Evolutionary conservation across 1,140 invertebrate species (phyloP).

Genomic region (Drosophila athabasca): DNA sequence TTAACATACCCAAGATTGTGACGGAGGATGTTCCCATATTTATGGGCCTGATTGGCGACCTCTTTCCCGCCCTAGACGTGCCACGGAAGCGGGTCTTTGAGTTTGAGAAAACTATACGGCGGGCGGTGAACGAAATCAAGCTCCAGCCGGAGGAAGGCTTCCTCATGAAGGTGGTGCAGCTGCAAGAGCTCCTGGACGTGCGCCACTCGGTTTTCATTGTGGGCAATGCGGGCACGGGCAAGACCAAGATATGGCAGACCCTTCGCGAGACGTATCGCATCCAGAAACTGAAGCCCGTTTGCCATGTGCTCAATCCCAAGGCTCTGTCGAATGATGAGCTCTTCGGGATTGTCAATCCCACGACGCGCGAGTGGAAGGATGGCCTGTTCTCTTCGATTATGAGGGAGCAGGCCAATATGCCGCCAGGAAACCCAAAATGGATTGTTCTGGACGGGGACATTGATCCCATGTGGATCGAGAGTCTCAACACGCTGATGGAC

Average conservation of each 20-base stretch:
- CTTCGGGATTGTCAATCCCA: conserved; percentile 97
- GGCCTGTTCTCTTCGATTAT: conserved; percentile 96
- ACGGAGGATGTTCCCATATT: conserved; percentile 93
- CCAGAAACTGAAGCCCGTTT: conserved; percentile 91
- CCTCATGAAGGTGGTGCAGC: conserved; percentile 91
- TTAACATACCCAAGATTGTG: conserved; percentile 94
- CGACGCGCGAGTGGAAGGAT: conserved; percentile 98
- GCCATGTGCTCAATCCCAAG: conserved; percentile 96
- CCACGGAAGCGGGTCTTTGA: conserved; percentile 90
- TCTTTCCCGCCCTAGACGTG: conserved; percentile 92
- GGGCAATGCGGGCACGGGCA: conserved; percentile 93
- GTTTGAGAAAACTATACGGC: conserved; percentile 90
- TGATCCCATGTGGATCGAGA: conserved; percentile 99
- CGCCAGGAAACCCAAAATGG: conserved; percentile 92
- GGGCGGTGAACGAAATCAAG: conserved; percentile 90
- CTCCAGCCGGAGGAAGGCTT: conserved; percentile 94
- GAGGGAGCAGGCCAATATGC: conserved; percentile 95
- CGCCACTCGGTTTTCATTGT: conserved; percentile 95
- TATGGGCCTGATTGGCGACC: conserved; percentile 92
- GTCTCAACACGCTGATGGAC: conserved; percentile 94
- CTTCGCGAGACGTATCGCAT: conserved; percentile 90
- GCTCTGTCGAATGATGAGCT: conserved; percentile 98
- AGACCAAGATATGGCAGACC: conserved; percentile 94
- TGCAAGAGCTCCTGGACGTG: conserved; percentile 93
- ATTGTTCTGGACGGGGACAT: conserved; percentile 98